These are phyloP conservation scores for Prinia subflava DNA, from an alignment of 2,113 vertebrate species.

Conservation along the genomic window DNA sequence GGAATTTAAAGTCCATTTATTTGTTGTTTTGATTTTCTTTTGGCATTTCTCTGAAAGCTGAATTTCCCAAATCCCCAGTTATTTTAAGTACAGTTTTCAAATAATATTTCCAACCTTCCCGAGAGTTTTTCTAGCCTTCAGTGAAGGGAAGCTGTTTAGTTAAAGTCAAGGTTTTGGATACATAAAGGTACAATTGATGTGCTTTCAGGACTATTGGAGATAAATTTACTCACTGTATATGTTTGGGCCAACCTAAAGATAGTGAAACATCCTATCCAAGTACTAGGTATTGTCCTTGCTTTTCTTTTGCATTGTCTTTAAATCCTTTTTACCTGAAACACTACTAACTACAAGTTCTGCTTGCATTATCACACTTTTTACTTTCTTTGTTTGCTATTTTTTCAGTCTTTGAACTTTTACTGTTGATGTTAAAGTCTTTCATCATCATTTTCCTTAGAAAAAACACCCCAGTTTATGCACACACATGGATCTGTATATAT, in stretches of 20 bases:
- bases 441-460: conserved; percentile 45
- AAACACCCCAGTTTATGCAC: conserved; percentile 38
- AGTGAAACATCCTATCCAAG: not conserved
- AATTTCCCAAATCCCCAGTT: not conserved
- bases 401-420: not conserved
- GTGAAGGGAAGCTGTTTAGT: not conserved
- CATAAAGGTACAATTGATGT: not conserved
- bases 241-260: not conserved
- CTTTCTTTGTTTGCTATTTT: not conserved
- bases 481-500: not conserved
- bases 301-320: not conserved
- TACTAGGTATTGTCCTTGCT: not conserved
- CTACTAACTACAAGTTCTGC: not conserved
- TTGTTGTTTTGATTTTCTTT: not conserved
- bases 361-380: not conserved
- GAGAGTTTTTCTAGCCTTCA: not conserved
- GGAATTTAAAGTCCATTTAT: not conserved
- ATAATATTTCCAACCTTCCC: not conserved
- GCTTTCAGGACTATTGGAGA: not conserved
- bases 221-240: not conserved
- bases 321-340: not conserved
- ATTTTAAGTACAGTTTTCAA: not conserved
- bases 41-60: not conserved
- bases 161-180: not conserved
- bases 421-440: conserved; percentile 48